These are phyloP conservation scores for Drosophila ananassae DNA, from an alignment of 1,140 invertebrate genomes.

Conservation along the genomic window DNA sequence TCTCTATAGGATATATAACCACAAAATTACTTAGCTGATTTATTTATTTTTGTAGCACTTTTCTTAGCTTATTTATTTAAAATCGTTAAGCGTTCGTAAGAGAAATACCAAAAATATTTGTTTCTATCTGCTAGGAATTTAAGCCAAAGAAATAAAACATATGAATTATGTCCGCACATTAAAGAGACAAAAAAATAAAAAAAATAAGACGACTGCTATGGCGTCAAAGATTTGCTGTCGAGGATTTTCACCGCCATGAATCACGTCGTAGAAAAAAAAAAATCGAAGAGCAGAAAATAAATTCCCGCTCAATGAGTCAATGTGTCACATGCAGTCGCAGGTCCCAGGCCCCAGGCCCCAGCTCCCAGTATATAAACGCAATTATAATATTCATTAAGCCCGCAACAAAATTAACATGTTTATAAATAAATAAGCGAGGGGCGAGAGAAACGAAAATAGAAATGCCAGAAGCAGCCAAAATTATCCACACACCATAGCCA, in stretches of 20 bases:
- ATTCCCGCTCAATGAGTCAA: slow-evolving; percentile 67
- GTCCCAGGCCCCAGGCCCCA: no score
- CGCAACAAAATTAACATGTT: slow-evolving; percentile 41
- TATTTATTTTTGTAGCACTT: neutral
- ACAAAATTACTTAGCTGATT: neutral
- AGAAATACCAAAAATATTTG: slow-evolving; percentile 48
- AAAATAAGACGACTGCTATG: slow-evolving; percentile 15
- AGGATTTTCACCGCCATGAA: slow-evolving; percentile 50
- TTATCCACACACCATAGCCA: neutral
- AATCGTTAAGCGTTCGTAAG: no score
- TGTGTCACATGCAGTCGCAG: slow-evolving; percentile 58
- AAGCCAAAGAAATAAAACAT: slow-evolving; percentile 76
- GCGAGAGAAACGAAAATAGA: slow-evolving; percentile 29
- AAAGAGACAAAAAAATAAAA: slow-evolving; percentile 35
- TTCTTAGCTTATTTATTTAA: slow-evolving; percentile 51
- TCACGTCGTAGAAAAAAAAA: slow-evolving; percentile 17
- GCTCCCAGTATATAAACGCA: neutral
- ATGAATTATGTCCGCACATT: slow-evolving; percentile 72
- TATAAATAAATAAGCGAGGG: slow-evolving; percentile 53
- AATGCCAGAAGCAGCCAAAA: neutral
- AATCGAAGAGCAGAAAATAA: slow-evolving; percentile 22
- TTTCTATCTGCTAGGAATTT: slow-evolving; percentile 49
- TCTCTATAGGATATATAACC: neutral
- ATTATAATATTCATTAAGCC: slow-evolving; percentile 48
- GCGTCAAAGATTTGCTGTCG: slow-evolving; percentile 38